Percentiles rank a stretch among this genome's conserved stretches.
Conservation (phyloP, 2,113 vertebrate genomes). For the Upupa epops region DNA sequence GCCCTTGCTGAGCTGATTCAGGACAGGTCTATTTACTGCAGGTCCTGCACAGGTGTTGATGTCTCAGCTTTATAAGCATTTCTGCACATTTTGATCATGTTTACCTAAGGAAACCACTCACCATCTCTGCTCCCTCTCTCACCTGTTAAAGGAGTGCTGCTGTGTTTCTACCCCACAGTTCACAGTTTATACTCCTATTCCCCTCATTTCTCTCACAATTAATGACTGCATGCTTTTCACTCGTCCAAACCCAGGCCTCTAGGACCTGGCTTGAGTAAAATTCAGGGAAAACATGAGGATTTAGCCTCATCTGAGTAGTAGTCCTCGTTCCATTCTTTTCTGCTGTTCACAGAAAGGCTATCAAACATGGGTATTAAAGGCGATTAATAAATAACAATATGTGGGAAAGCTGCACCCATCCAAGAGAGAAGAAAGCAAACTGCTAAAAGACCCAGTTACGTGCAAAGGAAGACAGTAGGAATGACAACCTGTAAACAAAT, state of each 20-base stretch:
- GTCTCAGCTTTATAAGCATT: not conserved
- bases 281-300: not conserved
- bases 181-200: not conserved
- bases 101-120: not conserved
- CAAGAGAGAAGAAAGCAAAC: not conserved
- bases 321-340: not conserved
- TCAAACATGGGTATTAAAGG: not conserved
- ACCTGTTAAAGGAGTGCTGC: not conserved
- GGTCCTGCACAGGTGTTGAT: not conserved
- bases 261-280: not conserved
- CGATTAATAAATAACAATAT: not conserved
- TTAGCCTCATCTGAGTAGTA: not conserved
- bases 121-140: not conserved
- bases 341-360: not conserved
- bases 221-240: not conserved
- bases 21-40: not conserved
- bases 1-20: not conserved
- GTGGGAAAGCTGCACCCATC: not conserved
- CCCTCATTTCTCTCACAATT: not conserved
- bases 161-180: not conserved
- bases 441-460: not conserved
- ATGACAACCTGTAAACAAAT: not conserved
- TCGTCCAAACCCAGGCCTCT: not conserved
- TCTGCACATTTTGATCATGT: not conserved
- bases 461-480: not conserved